Evolutionary conservation across 2,113 vertebrate genomes (phyloP).

Genomic region (Muscicapa adusta): DNA sequence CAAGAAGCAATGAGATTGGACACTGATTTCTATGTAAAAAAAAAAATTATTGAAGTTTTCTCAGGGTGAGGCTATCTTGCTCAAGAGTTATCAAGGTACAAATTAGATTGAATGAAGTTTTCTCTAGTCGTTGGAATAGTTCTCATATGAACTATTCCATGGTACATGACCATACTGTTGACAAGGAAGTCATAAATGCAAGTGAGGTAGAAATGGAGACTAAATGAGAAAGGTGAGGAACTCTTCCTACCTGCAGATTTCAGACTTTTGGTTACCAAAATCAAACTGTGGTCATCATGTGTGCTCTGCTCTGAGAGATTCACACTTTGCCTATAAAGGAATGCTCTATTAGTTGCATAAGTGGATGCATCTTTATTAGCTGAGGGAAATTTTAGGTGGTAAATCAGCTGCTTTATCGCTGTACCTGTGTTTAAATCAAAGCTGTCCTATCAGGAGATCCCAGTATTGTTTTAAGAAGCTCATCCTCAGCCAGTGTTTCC

Average conservation of each 20-base stretch:
- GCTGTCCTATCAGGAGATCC: background rate
- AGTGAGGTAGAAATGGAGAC: background rate
- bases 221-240: background rate
- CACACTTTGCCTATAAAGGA: background rate
- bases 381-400: background rate
- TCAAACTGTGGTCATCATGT: background rate
- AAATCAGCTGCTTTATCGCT: background rate
- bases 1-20: background rate
- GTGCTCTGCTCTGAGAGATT: background rate
- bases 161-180: background rate
- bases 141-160: background rate
- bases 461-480: background rate
- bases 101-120: background rate
- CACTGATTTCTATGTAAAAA: background rate
- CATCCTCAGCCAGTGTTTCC: background rate
- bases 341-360: background rate
- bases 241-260: background rate
- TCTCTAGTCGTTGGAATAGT: background rate
- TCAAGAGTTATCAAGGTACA: background rate
- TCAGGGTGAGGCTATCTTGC: background rate
- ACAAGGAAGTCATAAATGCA: background rate
- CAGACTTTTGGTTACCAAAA: background rate
- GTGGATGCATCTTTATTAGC: background rate
- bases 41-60: background rate
- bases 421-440: background rate